Conservation (phyloP, 2,797 vertebrate species). For the Cuniculus paca region DNA sequence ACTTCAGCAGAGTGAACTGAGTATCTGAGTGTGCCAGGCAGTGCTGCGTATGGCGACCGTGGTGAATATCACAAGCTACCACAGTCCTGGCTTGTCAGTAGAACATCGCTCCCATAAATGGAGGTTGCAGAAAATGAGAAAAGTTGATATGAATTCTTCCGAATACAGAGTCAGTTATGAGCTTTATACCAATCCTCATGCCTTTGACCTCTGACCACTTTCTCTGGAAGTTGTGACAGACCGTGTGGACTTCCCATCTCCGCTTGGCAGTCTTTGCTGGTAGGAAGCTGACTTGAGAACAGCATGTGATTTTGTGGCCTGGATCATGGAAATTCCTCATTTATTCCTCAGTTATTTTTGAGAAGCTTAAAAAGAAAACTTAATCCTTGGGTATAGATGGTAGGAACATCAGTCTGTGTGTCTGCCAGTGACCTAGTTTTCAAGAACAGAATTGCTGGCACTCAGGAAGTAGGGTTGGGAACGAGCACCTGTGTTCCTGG, state of each 20-base stretch:
- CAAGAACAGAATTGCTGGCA: background rate
- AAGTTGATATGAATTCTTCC: background rate
- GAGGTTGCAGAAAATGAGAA: background rate
- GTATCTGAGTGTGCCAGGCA: background rate
- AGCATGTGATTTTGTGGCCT: background rate
- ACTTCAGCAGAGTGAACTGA: background rate
- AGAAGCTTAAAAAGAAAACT: background rate
- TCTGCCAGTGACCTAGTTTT: background rate
- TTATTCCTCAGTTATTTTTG: background rate
- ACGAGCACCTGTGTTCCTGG: background rate
- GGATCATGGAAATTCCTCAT: conserved; percentile 11
- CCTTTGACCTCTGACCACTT: conserved; percentile 33
- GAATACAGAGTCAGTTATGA: conserved; percentile 1
- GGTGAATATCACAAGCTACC: background rate
- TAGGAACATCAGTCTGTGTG: background rate
- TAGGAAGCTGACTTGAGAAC: background rate
- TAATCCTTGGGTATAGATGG: background rate
- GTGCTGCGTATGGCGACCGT: background rate
- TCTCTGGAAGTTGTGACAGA: conserved; percentile 26
- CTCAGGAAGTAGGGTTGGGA: background rate
- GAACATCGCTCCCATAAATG: background rate
- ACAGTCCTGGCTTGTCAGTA: background rate
- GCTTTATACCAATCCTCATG: background rate
- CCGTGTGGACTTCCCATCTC: background rate
- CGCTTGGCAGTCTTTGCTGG: background rate